Base-by-base conservation (phyloP, 2,797 vertebrate genomes). In the Periophthalmus magnuspinnatus region DNA sequence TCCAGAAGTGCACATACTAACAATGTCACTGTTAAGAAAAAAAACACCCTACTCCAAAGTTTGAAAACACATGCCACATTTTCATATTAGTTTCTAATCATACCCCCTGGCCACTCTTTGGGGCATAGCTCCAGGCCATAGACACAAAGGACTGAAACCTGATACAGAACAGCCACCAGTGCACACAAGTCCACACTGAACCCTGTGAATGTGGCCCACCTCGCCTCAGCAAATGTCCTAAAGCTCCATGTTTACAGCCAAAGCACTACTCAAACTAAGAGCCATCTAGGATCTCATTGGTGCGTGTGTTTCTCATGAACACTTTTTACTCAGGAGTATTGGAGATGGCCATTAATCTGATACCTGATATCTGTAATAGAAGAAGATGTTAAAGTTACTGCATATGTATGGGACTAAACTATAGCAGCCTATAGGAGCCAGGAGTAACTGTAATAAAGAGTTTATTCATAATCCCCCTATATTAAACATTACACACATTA, bases 121-220 rank as follows among this genome's bases (percentile, higher is more conserved):
- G 70, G 75, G 81, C 78, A 73, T 56, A 63, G 73, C 80, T 84
- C 65, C 69, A 65, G 81, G 81, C 79, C 80, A 75, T 34, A 73
- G 74, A 83, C 74, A 88, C 83, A 86, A 79, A 87, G 47, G 73
- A 59, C 16, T 70, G 81, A 79, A 86, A 84, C 75, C 76, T 66
- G 71, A 84, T 78, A 74, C 71, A 72, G 45, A 52, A 10, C 65
- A 77, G 77, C 74, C 74, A 72, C 58, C 67, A 73, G 71, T 50
- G 71, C 75, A 75, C 82, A 72, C 67, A 55, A 19, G 34, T 64
- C 50, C 63, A 67, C 24, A 24, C 66, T 52, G 75, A 67, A 58
- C 71, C 59, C 50, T 28, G 41, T 72, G 72, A 52, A 72, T 72
- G 55, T 71, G 24, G 71, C 57, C 76, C 52, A 33, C 57, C 75